These are phyloP conservation scores for Salarias fasciatus DNA, from an alignment of 2,797 vertebrate genomes.

Conservation along the genomic window DNA sequence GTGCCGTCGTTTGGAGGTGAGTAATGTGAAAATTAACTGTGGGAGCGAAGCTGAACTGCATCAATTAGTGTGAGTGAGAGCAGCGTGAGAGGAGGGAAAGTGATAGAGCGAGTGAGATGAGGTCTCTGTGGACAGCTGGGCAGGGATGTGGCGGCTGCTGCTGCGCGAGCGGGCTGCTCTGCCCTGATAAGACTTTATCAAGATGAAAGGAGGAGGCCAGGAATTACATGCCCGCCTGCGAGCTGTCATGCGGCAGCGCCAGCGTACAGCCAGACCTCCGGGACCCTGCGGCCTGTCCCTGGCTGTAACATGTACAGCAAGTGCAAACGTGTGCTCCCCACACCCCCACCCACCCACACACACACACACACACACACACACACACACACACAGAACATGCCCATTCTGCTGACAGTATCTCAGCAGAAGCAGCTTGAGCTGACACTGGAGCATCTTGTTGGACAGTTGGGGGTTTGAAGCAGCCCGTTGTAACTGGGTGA, in stretches of 20 bases:
- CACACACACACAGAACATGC: background rate
- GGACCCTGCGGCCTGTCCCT: too few species aligned
- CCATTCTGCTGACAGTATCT: too few species aligned
- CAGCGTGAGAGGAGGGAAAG: constrained; percentile 20
- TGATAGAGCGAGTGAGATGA: constrained; percentile 24
- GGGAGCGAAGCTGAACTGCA: background rate
- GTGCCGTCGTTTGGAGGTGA: background rate
- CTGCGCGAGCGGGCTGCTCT: constrained; percentile 68
- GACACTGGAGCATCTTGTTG: too few species aligned
- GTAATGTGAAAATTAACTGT: background rate
- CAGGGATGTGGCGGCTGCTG: constrained; percentile 77
- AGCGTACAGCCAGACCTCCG: too few species aligned
- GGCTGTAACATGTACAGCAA: too few species aligned
- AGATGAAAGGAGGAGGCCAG: constrained; percentile 78
- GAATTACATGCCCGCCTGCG: constrained; percentile 59
- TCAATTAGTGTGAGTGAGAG: constrained; percentile 11
- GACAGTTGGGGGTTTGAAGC: too few species aligned
- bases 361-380: too few species aligned
- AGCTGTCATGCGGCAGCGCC: constrained; percentile 40
- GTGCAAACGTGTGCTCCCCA: too few species aligned
- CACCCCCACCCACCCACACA: too few species aligned
- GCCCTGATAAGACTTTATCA: constrained; percentile 84
- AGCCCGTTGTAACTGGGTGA: too few species aligned
- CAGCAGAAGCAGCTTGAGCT: too few species aligned
- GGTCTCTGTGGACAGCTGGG: constrained; percentile 55